These are phyloP conservation scores for Ceriagrion tenellum DNA, from an alignment of 2,888 invertebrate species.

Conservation along the genomic window DNA sequence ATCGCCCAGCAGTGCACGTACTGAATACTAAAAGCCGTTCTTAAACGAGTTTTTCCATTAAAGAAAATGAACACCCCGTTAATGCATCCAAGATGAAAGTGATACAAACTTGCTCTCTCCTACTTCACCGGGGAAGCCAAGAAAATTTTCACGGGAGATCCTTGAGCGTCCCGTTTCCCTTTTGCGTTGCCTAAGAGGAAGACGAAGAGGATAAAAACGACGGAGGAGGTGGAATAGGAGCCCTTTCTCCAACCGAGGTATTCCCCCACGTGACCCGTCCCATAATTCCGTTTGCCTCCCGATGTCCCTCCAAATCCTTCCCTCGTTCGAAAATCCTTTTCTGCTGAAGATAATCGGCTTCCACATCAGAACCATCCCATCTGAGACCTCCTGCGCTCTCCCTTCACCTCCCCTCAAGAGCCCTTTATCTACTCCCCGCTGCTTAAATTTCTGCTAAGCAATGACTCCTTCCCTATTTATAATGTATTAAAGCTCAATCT, in stretches of 20 bases:
- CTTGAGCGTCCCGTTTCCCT: neutral
- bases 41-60: neutral
- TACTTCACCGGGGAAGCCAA: neutral
- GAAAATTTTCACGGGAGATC: neutral
- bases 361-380: constrained; percentile 30
- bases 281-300: constrained; percentile 62
- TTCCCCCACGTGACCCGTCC: constrained; percentile 46
- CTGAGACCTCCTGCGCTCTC: neutral
- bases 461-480: neutral
- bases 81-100: neutral
- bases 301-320: constrained; percentile 61
- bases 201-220: neutral
- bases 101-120: neutral
- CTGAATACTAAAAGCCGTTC: neutral
- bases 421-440: neutral
- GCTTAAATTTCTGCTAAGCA: neutral
- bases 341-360: constrained; percentile 59
- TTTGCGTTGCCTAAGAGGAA: neutral
- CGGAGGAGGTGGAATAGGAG: neutral
- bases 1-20: too few species aligned
- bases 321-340: constrained; percentile 54
- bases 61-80: neutral
- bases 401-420: neutral
- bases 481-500: too few species aligned
- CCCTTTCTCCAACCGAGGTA: neutral